phyloP scores from a whole-genome alignment of 2,888 invertebrate species.

The Taphrorychus bicolor region DNA sequence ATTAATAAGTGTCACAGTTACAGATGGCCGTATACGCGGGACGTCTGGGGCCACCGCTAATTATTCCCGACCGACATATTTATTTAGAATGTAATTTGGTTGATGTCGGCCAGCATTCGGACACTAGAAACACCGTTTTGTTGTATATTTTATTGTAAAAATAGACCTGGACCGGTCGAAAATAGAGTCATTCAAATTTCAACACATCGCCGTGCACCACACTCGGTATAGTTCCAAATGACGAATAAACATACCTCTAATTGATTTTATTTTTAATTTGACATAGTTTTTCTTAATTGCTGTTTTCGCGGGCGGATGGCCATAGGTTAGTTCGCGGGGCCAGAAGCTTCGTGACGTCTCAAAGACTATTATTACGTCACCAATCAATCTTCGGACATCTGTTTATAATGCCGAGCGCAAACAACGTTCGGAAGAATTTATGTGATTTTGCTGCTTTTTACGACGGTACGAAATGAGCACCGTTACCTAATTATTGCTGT shows the following conservation, averaged over 20 bases:
- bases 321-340: background rate
- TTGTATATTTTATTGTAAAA: slow-evolving; percentile 31
- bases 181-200: slow-evolving; percentile 38
- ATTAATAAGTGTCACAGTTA: background rate
- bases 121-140: slow-evolving; percentile 31
- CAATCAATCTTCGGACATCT: too few species aligned
- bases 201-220: slow-evolving; percentile 14
- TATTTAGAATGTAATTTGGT: slow-evolving; percentile 29
- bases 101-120: slow-evolving; percentile 14
- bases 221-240: slow-evolving; percentile 17
- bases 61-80: slow-evolving; percentile 29
- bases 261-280: slow-evolving; percentile 33
- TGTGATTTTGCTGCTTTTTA: slow-evolving; percentile 29
- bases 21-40: background rate
- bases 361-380: background rate
- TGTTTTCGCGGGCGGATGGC: background rate
- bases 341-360: background rate
- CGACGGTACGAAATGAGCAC: slow-evolving; percentile 29
- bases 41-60: slow-evolving; percentile 4
- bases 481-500: slow-evolving; percentile 30
- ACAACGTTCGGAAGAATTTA: slow-evolving; percentile 26
- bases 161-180: slow-evolving; percentile 26
- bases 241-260: slow-evolving; percentile 22
- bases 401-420: too few species aligned
- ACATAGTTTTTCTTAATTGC: slow-evolving; percentile 25